Base-by-base conservation (phyloP, 1,140 invertebrate species). In the Monochamus saltuarius region DNA sequence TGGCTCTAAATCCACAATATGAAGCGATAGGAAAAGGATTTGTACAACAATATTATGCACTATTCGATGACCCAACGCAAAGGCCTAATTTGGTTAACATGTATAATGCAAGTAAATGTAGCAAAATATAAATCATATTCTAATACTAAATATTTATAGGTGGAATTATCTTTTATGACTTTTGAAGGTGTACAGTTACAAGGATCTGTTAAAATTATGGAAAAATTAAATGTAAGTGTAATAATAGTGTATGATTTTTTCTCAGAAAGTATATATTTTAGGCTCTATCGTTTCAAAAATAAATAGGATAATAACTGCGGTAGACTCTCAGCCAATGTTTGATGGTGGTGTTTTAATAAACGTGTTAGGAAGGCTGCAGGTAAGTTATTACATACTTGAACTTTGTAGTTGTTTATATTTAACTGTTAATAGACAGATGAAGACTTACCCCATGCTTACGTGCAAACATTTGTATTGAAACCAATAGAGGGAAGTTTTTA, bases 291-390 rank as follows among this genome's bases (percentile, higher is more conserved):
- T 97, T 97, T 84, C 91, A 95, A 85, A 95, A 81, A 97, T 97
- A 69, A 87, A 87, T 74, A 87, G 94, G 79, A 83, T 89, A 74
- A 89, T 97, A 74, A 95, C 94, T 55, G 87, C 91, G n/a, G 87
- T 96, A 43, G 95, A 97, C 77, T 94, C 90, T 59, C 95, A 97
- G 79, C 95, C 94, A 39, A 97, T 92, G 85, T 94, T 94, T 73
- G 94, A 97, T 81, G 94, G 94, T 42, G 94, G 95, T 57, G 89
- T 97, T 61, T 78, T 97, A 75, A 94, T 97, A 65, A 93, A 92
- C 83, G 94, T 97, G 37, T 81, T 97, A 61, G 95, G 94, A 70
- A 89, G 94, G 81, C 81, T 97, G 71, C 90, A 97, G 88, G 94
- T 95, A 83, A 82, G 75, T 77, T 60, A 39, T 39, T 42, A 3